Evolutionary conservation across 2,888 invertebrate genomes (phyloP).

Genomic region (Copidosoma aretas): DNA sequence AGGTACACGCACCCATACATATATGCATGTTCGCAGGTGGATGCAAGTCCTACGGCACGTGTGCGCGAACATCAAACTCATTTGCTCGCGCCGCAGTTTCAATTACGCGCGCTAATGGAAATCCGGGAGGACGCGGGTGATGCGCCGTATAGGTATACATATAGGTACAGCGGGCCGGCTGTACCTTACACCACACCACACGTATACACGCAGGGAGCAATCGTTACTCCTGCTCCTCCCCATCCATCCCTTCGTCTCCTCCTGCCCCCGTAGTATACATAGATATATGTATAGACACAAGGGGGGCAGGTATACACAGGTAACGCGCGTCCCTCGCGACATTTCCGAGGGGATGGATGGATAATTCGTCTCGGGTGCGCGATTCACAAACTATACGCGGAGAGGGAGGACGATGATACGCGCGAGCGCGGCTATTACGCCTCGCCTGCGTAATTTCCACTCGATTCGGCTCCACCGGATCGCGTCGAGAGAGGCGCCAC

Average conservation of each 20-base stretch:
- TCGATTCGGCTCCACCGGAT: conserved; percentile 34
- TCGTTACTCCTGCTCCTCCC: neutral
- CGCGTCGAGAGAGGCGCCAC: conserved; percentile 23
- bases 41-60: neutral
- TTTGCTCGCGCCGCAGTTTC: conserved; percentile 41
- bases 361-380: conserved; percentile 17
- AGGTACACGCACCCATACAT: neutral
- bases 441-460: conserved; percentile 34
- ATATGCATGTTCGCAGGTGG: too few relatives aligned
- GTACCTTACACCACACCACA: too few relatives aligned
- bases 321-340: neutral
- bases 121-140: conserved; percentile 28
- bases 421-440: conserved; percentile 5
- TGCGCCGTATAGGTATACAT: too few relatives aligned
- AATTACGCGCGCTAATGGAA: conserved; percentile 43
- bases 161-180: too few relatives aligned
- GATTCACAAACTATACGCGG: conserved; percentile 18
- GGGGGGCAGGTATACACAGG: too few relatives aligned
- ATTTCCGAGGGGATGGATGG: neutral
- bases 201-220: too few relatives aligned
- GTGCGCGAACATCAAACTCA: conserved; percentile 36
- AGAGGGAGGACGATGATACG: neutral
- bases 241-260: conserved; percentile 12
- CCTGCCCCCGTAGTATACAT: too few relatives aligned
- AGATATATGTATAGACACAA: too few relatives aligned